Percentiles rank a stretch among this genome's conserved stretches.
phyloP scores from a whole-genome alignment of 2,888 invertebrate genomes.

The Dioctria linearis region DNA sequence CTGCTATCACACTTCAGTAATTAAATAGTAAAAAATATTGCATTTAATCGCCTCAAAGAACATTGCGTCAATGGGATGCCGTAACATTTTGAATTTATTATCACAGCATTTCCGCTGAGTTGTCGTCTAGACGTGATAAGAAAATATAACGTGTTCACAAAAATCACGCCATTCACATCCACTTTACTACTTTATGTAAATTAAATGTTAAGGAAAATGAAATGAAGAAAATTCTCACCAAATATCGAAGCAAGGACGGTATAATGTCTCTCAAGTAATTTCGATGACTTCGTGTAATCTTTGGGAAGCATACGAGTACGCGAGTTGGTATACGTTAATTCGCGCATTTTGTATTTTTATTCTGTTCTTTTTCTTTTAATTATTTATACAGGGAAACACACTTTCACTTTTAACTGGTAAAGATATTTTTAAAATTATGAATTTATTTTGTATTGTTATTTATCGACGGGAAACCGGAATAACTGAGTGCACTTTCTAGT shows the following conservation, averaged over 20 bases:
- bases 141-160: neutral
- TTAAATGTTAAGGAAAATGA: too few relatives aligned
- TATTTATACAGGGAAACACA: neutral
- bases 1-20: too few relatives aligned
- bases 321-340: constrained; percentile 57
- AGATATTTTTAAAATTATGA: too few relatives aligned
- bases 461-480: too few relatives aligned
- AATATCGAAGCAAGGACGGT: constrained; percentile 47
- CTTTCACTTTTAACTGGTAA: too few relatives aligned
- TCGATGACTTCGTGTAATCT: constrained; percentile 56
- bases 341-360: constrained; percentile 48
- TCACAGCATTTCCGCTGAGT: neutral
- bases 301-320: constrained; percentile 56
- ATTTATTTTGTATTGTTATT: too few relatives aligned
- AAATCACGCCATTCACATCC: neutral
- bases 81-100: neutral
- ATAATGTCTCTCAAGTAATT: constrained; percentile 56
- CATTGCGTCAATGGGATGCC: neutral
- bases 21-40: too few relatives aligned
- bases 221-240: constrained; percentile 40
- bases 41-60: too few relatives aligned
- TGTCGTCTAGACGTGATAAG: constrained; percentile 18
- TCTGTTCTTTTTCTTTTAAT: neutral
- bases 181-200: neutral
- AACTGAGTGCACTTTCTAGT: too few relatives aligned